Base-by-base conservation (phyloP, 2,888 invertebrate genomes). In the Uloborus plumipes region DNA sequence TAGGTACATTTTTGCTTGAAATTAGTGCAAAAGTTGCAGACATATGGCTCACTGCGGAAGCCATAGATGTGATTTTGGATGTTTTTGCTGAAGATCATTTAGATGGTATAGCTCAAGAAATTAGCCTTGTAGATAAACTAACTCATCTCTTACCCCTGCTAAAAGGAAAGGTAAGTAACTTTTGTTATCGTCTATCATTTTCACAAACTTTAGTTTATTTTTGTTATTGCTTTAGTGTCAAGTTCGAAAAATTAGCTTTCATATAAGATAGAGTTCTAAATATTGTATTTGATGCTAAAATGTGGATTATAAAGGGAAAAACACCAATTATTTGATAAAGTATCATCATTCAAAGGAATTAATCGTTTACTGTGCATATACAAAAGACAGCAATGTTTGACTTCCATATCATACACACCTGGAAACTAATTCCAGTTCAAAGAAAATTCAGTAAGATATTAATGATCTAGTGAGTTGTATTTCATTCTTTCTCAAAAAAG, bases 71-170 rank as follows among this genome's bases (percentile, higher is more conserved):
- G 0, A 87, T 94, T 39, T 93, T 94, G 89, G 94, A 94, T 87
- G 91, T 94, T 86, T 94, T 93, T 89, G 92, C 93, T 0, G 94
- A 94, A 87, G 94, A 94, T 87, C 93, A 93, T 87, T 92, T 93
- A 76, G 93, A 94, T 88, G 87, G 87, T 22, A 89, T 94, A 79
- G 92, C 93, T 0, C 90, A 90, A 82, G 92, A 93, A 87, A 90
- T 94, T 18, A 91, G 91, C 85, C 90, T 94, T 69, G 90, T 92
- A 2, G 91, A 92, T n/a, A 92, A 92, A 87, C 89, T 94, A 18
- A 89, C 90, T 51, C 87, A 89, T 16, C 86, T 94, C 31, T 89
- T 91, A 50, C 93, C 93, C 47, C 88, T 90, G 77, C 91, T 94
- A 79, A 93, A 92, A 87, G 91, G 91, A 81, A 94, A 93, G 91